phyloP scores from a whole-genome alignment of 1,140 invertebrate species.

The Sminthurides bifidus region DNA sequence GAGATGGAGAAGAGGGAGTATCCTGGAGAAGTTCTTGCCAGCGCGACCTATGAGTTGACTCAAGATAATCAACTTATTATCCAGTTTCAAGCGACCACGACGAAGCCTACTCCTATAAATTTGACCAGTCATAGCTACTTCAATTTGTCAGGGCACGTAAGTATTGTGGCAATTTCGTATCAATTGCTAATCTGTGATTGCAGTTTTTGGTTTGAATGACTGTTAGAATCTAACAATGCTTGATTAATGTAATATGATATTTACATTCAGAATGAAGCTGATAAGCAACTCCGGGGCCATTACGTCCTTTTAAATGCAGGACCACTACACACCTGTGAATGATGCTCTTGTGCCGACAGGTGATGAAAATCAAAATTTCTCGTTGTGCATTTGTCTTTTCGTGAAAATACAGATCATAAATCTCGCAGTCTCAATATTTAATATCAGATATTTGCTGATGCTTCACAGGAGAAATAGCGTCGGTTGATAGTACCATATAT shows the following conservation, averaged over 20 bases:
- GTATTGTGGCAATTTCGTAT: constrained; percentile 13
- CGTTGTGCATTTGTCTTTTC: neutral
- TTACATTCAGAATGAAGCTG: constrained; percentile 38
- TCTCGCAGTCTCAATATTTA: neutral
- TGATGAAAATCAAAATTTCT: constrained; percentile 14
- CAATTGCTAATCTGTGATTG: neutral
- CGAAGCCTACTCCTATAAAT: constrained; percentile 71
- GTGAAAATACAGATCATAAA: neutral
- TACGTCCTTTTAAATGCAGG: constrained; percentile 57
- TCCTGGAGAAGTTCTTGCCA: constrained; percentile 59
- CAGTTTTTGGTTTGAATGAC: neutral
- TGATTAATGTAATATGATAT: neutral
- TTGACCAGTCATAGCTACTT: constrained; percentile 90
- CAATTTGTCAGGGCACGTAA: constrained; percentile 72
- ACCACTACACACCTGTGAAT: constrained; percentile 63
- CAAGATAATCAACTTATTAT: constrained; percentile 58
- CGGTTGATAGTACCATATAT: constrained; percentile 50
- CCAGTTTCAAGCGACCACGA: constrained; percentile 57
- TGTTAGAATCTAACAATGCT: neutral
- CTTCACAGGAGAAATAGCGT: constrained; percentile 48
- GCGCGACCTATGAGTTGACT: constrained; percentile 57
- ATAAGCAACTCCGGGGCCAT: constrained; percentile 60
- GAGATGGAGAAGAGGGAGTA: constrained; percentile 77
- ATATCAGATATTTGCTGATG: neutral
- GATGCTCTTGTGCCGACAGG: constrained; percentile 60